Evolutionary conservation across 92 coral and sea anemone species (phyloP), one percentile per base, ranked within the genome.

Genomic region (Blastomussa wellsi): DNA sequence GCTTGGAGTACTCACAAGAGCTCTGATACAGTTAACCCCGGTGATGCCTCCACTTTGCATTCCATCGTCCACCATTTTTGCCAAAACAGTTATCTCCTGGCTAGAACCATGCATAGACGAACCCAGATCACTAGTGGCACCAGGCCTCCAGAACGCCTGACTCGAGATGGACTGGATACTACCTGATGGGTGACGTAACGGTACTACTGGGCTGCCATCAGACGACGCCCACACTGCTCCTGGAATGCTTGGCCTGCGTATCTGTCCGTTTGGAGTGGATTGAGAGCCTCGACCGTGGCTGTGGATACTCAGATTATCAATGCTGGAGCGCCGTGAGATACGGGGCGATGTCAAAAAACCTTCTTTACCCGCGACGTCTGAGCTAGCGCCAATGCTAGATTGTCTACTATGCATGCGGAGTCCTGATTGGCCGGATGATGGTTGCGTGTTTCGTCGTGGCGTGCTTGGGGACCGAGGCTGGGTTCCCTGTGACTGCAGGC

Each of bases 51-150:
- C 81, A 72, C 92, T 93, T 22, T 86, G 89, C 37, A 83, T 82
- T 55, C 88, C 98, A 60, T 92, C 91, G 12, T 94, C 99, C 17
- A 92, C 93, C 52, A 92, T 82, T 83, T 93, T 92, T 22, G 94
- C 90, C 77, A 92, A 78, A 53, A 94, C 94, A 16, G 95, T 94
- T n/a, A 91, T 96, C 76, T 91, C 98, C 78, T 96, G 98, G 9
- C 95, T 79, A 14, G 98, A 96, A 52, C 99, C 95, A 36, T 94
- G 94, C 59, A 87, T 79, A 3, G 98, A 94, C 28, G 99, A 96
- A 19, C 99, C 99, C 75, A 94, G 84, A 60, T 96, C 99, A 92
- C 99, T 96, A 20, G 99, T 95, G 4, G 90, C 97, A 74, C 90
- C 95, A 65, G 94, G 93, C 76, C 94, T 92, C 92, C 98, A 95